Evolutionary conservation across 2,888 invertebrate genomes (phyloP).

Genomic region (Lepetodrilus schrolli): DNA sequence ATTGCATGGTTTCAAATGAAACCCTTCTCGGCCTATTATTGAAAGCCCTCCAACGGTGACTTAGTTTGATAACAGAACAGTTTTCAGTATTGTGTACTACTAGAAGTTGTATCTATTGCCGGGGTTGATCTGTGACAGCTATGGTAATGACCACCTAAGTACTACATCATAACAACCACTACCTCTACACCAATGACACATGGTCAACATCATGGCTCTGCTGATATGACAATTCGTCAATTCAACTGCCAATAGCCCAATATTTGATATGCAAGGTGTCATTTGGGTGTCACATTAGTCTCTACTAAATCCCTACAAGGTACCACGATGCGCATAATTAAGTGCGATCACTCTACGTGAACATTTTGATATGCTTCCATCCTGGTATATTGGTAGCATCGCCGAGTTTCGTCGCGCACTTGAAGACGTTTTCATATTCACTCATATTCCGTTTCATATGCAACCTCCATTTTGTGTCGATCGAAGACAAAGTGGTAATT

Average conservation of each 20-base stretch:
- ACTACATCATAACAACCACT: too few relatives aligned
- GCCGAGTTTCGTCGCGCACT: too few relatives aligned
- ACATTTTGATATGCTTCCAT: too few relatives aligned
- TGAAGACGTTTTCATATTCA: constrained; percentile 9
- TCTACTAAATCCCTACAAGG: too few relatives aligned
- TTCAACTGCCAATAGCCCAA: not conserved
- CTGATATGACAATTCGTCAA: not conserved
- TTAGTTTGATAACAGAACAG: not conserved
- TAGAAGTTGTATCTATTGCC: not conserved
- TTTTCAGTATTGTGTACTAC: not conserved
- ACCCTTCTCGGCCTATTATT: too few relatives aligned
- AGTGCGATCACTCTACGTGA: too few relatives aligned
- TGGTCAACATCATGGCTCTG: not conserved
- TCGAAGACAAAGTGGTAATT: constrained; percentile 17
- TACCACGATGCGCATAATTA: too few relatives aligned
- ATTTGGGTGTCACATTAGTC: not conserved
- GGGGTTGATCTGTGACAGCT: not conserved
- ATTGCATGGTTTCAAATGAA: too few relatives aligned
- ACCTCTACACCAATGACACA: not conserved
- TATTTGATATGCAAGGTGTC: not conserved
- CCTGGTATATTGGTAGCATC: too few relatives aligned
- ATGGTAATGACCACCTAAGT: not conserved
- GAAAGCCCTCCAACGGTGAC: too few relatives aligned
- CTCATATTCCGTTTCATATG: constrained; percentile 2
- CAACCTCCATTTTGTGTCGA: not conserved